Base-by-base conservation (phyloP, 37 sponge, comb jelly and placozoan genomes). In the Bolinopsis microptera region DNA sequence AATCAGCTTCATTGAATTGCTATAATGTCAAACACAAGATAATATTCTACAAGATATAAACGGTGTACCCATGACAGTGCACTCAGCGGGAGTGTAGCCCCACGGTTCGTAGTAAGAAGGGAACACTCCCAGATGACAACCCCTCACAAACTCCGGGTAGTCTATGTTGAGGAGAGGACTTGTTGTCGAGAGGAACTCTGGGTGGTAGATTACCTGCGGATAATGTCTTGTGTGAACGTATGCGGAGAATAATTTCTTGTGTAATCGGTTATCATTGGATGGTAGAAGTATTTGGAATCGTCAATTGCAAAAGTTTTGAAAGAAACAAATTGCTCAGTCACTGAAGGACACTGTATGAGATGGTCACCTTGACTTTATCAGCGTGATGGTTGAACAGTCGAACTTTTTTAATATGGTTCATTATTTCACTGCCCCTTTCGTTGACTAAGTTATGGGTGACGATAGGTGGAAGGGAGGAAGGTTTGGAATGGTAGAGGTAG, bases 91-190 rank as follows among this genome's bases (percentile, higher is more conserved):
- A 31, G 99, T 99, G 95, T 99, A 99, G 22, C 99, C 99, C 99
- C 99, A 99, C 69, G 99, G 99, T 95, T 99, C 99, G 93, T 99
- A 99, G 95, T 99, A 99, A 68, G 99, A 99, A 38, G 99, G 99
- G 94, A 99, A 99, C 70, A 99, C 99, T 2, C 99, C 99, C 33
- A 99, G 94, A 83, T 99, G 99, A 74, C 98, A 96, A 28, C 99
- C 99, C 27, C 97, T 93, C 61, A 99, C 97, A 93, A 99, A 99
- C 83, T 99, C 98, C 39, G 95, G 95, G 76, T 99, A 99, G 90
- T 96, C 97, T 95, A 99, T 97, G 83, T 93, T 95, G 92, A 99
- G 96, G 48, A 99, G 95, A 0, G 99, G 97, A 90, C 95, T 97
- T 67, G 99, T 99, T 40, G 97, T 93, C 25, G 97, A 95, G n/a